These are phyloP conservation scores for Caretta caretta DNA, from an alignment of 2,113 vertebrate genomes.

Conservation along the genomic window DNA sequence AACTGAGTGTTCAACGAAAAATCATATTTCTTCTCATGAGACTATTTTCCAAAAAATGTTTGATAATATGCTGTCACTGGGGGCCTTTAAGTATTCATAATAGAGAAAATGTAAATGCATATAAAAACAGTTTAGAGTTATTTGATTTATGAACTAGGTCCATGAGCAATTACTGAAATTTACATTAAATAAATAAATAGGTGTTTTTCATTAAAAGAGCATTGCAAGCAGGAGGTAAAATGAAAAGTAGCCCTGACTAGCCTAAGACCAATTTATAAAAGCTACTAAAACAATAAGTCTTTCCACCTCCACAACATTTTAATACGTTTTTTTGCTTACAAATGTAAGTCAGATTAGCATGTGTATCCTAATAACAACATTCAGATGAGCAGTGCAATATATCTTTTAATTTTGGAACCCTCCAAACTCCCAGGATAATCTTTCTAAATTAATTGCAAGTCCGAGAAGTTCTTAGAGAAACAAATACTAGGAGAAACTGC, in stretches of 20 bases:
- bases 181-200: conserved; percentile 53
- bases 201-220: conserved; percentile 43
- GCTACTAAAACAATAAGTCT: conserved; percentile 21
- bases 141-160: conserved; percentile 43
- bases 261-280: conserved; percentile 45
- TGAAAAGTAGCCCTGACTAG: background rate
- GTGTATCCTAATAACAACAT: background rate
- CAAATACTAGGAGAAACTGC: background rate
- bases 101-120: conserved; percentile 11
- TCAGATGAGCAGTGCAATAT: background rate
- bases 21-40: background rate
- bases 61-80: background rate
- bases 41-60: conserved; percentile 19
- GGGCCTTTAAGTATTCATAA: conserved; percentile 45
- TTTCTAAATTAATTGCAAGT: conserved; percentile 58
- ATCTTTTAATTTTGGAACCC: conserved; percentile 27
- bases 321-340: conserved; percentile 7
- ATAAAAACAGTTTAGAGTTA: conserved; percentile 34
- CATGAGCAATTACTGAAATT: conserved; percentile 41
- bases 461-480: conserved; percentile 17
- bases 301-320: conserved; percentile 21
- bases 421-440: conserved; percentile 30
- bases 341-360: conserved; percentile 47
- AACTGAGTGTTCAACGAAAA: conserved; percentile 28
- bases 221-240: background rate